phyloP scores from a whole-genome alignment of 2,113 vertebrate genomes.

The Calyptommatus sinebrachiatus region DNA sequence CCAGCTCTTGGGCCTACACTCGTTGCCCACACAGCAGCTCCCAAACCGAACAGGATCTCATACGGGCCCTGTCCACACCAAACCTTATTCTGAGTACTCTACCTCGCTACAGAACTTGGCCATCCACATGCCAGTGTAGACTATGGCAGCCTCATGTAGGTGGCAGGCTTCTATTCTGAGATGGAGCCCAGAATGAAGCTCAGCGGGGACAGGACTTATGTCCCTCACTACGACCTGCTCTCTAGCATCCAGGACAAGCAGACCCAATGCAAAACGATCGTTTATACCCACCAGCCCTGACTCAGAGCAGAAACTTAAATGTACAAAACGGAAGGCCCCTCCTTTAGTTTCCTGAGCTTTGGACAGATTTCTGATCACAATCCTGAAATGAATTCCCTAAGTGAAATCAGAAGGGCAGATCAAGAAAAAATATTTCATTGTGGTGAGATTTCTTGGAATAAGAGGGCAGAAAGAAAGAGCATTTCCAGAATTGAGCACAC shows the following conservation, averaged over 20 bases:
- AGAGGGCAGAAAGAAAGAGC: neutral
- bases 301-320: too few relatives aligned
- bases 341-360: neutral
- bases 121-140: too few relatives aligned
- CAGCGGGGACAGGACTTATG: neutral
- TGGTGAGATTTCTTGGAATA: neutral
- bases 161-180: too few relatives aligned
- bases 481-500: neutral
- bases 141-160: too few relatives aligned
- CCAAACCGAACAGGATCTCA: too few relatives aligned
- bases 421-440: neutral
- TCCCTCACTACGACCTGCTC: neutral
- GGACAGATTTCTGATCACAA: neutral
- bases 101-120: too few relatives aligned
- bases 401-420: neutral
- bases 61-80: too few relatives aligned
- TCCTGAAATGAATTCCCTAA: neutral
- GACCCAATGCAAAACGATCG: neutral
- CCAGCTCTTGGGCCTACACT: too few relatives aligned
- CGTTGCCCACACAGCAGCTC: too few relatives aligned
- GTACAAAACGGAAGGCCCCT: too few relatives aligned
- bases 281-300: neutral
- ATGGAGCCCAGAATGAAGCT: too few relatives aligned
- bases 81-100: too few relatives aligned
- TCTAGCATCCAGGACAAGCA: neutral